A percentile compares a stretch with the other conserved stretches of the same genome.
Conservation (phyloP, 92 coral and sea anemone genomes). For the Hydrozoanthus gracilis region DNA sequence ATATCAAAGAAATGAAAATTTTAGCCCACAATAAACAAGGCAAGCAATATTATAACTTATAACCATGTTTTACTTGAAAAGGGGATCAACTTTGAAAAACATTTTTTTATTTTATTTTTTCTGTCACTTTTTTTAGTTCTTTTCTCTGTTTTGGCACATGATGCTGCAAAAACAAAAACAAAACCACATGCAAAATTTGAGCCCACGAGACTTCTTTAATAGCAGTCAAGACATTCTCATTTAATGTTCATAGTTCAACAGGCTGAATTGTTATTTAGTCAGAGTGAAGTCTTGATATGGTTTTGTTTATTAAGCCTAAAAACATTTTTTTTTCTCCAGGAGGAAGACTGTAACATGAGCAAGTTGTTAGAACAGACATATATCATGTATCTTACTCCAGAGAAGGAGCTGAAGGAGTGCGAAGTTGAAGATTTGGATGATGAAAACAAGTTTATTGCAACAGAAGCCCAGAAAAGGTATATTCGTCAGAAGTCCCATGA, state of each 20-base stretch:
- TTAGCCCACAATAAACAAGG: no score
- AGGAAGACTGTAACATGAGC: conserved; percentile 71
- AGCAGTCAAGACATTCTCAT: no score
- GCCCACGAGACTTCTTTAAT: no score
- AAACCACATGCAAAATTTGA: no score
- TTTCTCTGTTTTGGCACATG: no score
- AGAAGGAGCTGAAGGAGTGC: conserved; percentile 88
- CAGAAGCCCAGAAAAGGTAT: conserved; percentile 95
- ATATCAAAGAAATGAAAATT: no score
- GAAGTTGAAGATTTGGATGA: conserved; percentile 76
- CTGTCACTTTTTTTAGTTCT: no score
- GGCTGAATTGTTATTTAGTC: not conserved
- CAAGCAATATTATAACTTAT: no score
- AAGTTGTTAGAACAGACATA: conserved; percentile 88
- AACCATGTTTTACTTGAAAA: no score
- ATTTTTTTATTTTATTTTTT: no score
- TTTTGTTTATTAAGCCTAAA: not conserved
- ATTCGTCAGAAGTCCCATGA: conserved; percentile 88
- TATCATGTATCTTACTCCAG: conserved; percentile 85
- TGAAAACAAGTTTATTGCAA: conserved; percentile 73
- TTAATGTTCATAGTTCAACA: not conserved
- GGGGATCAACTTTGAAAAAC: no score
- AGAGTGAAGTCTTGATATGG: not conserved
- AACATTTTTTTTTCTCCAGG: conserved; percentile 49
- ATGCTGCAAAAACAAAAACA: no score